phyloP scores from a whole-genome alignment of 2,113 vertebrate genomes.

The Austrofundulus limnaeus region DNA sequence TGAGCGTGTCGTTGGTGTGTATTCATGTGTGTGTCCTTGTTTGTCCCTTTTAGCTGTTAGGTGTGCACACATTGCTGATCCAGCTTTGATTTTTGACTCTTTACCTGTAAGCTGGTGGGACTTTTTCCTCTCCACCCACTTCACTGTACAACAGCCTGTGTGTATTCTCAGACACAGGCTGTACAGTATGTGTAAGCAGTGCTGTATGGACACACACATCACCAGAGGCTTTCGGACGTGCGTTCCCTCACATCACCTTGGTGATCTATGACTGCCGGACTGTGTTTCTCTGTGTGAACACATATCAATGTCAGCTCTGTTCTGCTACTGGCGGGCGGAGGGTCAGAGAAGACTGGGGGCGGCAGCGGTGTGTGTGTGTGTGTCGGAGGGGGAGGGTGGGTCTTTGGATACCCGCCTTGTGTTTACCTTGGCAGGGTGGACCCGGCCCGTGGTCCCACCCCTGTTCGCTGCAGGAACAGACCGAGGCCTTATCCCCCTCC shows the following conservation, averaged over 20 bases:
- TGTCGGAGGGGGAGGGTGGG: constrained; percentile 11
- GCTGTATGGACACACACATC: constrained; percentile 17
- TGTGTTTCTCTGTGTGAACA: constrained; percentile 43
- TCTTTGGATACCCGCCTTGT: constrained; percentile 60
- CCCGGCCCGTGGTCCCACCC: constrained; percentile 48
- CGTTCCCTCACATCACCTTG: constrained; percentile 48
- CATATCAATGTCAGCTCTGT: constrained; percentile 80
- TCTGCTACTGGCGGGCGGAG: constrained; percentile 53
- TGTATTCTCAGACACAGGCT: constrained; percentile 52
- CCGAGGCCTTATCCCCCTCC: constrained; percentile 68
- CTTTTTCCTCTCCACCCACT: constrained; percentile 5
- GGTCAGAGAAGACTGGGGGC: constrained; percentile 31
- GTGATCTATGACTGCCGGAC: constrained; percentile 48
- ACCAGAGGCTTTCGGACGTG: constrained; percentile 41
- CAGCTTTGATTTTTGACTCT: constrained; percentile 6
- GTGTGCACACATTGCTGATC: neutral
- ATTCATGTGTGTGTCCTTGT: neutral
- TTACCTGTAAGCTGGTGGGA: constrained; percentile 20
- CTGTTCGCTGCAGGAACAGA: constrained; percentile 71
- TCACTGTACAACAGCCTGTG: constrained; percentile 38
- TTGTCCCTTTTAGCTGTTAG: neutral
- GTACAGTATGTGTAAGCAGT: constrained; percentile 36
- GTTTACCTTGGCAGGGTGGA: constrained; percentile 78
- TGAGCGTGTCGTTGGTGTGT: neutral
- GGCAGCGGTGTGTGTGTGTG: constrained; percentile 5